Base-by-base conservation (phyloP, 2,113 vertebrate species). In the Deroptyus accipitrinus region DNA sequence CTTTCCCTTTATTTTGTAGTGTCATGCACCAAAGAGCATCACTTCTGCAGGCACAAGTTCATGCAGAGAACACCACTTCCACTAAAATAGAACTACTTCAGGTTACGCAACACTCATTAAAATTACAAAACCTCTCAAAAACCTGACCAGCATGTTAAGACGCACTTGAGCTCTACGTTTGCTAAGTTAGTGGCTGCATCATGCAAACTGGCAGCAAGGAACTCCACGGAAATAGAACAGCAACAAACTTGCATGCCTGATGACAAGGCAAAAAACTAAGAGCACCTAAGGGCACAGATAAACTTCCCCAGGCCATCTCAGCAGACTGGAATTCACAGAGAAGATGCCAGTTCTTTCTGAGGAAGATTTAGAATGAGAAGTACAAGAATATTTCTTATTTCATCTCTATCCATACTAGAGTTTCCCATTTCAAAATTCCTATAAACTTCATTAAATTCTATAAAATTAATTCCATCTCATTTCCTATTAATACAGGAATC, bases 21-120 rank as follows among this genome's bases (percentile, higher is more conserved):
- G 69, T 74, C 95, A 88, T 97, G 96, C 33, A 92, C 51, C 85
- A 91, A 64, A 64, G 86, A 92, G 52, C 77, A 80, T 54, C 49
- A 62, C 67, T 94, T 78, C 81, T 61, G 81, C 64, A 95, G 87
- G 80, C 90, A 91, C 84, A 97, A 86, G 95, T 83, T 89, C 97
- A 97, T 97, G 97, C 97, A 96, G 10, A 90, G 78, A 94, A 94
- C 94, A 96, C 93, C 90, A 88, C 76, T 94, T 81, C 17, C 75
- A 87, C 86, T 37, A 88, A 90, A 95, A 97, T 44, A 95, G 92
- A 86, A 94, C 77, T 33, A 92, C 79, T 95, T n/a, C 23, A 10
- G 35, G 86, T 81, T 97, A 95, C 86, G 76, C 97, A 96, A 93
- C 94, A n/a, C 80, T 94, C 83, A 94, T 96, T 59, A 89, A 93